Conservation (phyloP, 2,797 vertebrate genomes). For the Coracias cyanogaster region DNA sequence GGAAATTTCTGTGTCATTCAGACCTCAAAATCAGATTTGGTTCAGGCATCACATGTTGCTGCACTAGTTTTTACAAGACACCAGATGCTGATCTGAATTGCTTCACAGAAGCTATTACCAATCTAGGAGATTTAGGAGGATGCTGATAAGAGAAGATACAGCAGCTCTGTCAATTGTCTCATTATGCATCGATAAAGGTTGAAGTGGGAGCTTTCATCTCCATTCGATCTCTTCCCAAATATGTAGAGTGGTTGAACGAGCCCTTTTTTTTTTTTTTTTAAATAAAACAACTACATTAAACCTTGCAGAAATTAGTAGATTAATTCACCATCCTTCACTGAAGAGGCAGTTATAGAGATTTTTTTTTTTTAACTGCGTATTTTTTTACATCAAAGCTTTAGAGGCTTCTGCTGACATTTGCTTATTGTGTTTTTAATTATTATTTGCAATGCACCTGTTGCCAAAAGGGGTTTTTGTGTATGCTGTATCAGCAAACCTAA, state of each 20-base stretch:
- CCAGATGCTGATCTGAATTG: conserved; percentile 39
- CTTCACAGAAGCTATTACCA: conserved; percentile 31
- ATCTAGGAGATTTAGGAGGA: conserved; percentile 4
- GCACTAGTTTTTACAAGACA: not conserved
- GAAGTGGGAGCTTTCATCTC: conserved; percentile 13
- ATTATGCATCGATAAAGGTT: not conserved
- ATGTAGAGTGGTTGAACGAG: not conserved
- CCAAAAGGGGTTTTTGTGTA: not conserved
- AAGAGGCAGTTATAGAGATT: not conserved
- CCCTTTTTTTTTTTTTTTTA: too few relatives aligned
- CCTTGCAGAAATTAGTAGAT: not conserved
- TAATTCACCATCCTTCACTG: not conserved
- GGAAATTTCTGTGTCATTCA: not conserved
- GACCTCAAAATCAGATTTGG: not conserved
- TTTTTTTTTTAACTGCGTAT: accelerated
- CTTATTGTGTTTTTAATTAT: not conserved
- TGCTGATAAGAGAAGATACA: conserved; percentile 25
- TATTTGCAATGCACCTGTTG: not conserved
- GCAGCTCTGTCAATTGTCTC: conserved; percentile 18
- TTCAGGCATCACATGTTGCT: not conserved
- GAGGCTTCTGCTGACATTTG: not conserved
- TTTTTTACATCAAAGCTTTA: not conserved
- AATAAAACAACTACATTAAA: not conserved
- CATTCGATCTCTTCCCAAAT: conserved; percentile 35
- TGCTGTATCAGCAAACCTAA: not conserved